These are phyloP conservation scores for Holothuria leucospilota DNA, from an alignment of 53 echinoderm and acorn worm genomes.

Conservation along the genomic window DNA sequence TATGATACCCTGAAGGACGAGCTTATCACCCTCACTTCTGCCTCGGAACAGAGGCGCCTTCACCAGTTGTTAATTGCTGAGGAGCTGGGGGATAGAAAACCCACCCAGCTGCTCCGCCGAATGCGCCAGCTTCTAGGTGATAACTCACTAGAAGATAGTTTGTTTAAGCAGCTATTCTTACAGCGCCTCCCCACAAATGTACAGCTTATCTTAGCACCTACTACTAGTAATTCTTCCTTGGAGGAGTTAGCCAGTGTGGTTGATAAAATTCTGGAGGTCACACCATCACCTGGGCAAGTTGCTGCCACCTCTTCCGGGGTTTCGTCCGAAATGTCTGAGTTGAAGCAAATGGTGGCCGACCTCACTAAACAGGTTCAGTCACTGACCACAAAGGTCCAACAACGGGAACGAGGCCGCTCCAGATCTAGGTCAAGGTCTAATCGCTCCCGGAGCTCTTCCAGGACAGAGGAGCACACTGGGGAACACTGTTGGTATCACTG, in stretches of 20 bases:
- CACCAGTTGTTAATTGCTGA: constrained; percentile 21
- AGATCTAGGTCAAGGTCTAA: neutral
- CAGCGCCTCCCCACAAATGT: constrained; percentile 40
- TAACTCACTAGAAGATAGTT: constrained; percentile 17
- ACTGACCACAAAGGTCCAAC: constrained; percentile 4
- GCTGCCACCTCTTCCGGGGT: neutral
- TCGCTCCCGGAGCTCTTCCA: neutral
- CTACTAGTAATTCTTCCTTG: constrained; percentile 12
- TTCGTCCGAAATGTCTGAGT: neutral
- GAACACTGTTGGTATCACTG: constrained; percentile 62
- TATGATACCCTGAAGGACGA: constrained; percentile 26
- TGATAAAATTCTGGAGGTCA: constrained; percentile 43
- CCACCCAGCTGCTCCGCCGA: constrained; percentile 42
- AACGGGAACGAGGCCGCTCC: constrained; percentile 1
- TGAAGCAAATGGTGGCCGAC: neutral
- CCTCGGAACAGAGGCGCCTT: constrained; percentile 32
- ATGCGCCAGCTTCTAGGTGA: constrained; percentile 44
- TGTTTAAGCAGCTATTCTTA: constrained; percentile 43
- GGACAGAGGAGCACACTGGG: neutral
- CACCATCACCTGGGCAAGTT: neutral
- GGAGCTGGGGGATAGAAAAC: constrained; percentile 54
- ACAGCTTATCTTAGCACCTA: constrained; percentile 46
- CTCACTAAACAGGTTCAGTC: constrained; percentile 20
- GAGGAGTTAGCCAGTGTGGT: constrained; percentile 45
- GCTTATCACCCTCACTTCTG: neutral